These are phyloP conservation scores for Cerceris rybyensis DNA, from an alignment of 2,888 invertebrate genomes.

Conservation along the genomic window DNA sequence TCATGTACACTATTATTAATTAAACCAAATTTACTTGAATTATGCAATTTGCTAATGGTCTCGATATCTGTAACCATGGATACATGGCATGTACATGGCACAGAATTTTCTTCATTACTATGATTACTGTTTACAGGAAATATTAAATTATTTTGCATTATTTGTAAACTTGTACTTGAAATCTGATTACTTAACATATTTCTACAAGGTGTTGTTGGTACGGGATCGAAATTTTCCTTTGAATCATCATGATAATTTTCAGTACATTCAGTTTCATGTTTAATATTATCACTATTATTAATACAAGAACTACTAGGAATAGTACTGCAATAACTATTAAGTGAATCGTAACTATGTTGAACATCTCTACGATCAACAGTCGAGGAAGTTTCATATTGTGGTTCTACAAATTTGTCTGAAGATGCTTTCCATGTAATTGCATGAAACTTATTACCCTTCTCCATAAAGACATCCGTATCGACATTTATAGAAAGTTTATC, in stretches of 20 bases:
- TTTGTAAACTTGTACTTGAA: neutral
- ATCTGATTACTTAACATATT: constrained; percentile 4
- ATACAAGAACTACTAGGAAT: constrained; percentile 1
- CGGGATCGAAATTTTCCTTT: constrained; percentile 75
- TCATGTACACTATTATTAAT: neutral
- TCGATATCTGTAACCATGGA: constrained; percentile 10
- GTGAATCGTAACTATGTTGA: neutral
- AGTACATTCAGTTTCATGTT: neutral
- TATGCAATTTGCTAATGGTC: neutral
- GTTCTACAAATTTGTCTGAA: constrained; percentile 9
- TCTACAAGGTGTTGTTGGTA: constrained; percentile 34
- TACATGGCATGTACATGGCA: neutral
- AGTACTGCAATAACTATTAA: neutral
- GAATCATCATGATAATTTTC: constrained; percentile 56
- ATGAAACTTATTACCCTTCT: constrained; percentile 4
- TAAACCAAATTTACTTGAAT: constrained; percentile 7
- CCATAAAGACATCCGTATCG: constrained; percentile 49
- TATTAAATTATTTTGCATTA: constrained; percentile 1
- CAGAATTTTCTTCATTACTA: neutral
- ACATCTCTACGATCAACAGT: constrained; percentile 6
- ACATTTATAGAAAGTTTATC: constrained; percentile 74
- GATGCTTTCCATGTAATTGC: neutral
- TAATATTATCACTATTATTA: constrained; percentile 23
- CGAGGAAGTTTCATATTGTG: constrained; percentile 11
- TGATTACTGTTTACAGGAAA: constrained; percentile 19